Evolutionary conservation across 1,140 invertebrate species (phyloP).

Genomic region (Neoseiulus cucumeris): DNA sequence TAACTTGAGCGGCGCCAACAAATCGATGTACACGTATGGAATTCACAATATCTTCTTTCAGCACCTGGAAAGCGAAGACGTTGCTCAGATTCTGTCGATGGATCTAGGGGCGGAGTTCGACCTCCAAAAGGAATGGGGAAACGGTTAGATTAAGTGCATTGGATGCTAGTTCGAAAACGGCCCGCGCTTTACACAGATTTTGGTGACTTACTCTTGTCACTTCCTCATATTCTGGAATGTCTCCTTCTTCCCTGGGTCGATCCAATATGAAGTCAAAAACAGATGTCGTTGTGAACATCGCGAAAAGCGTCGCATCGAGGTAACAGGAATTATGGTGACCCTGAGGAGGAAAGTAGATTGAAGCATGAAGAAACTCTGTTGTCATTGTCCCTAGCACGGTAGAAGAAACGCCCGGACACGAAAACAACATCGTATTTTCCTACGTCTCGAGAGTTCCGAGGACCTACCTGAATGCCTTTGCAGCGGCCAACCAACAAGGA

Average conservation of each 20-base stretch:
- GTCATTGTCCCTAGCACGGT: neutral
- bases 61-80: conserved; percentile 32
- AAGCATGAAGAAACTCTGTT: neutral
- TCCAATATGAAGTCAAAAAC: conserved; percentile 77
- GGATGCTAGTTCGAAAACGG: no score
- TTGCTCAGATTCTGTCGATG: no score
- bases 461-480: neutral
- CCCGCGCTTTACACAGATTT: no score
- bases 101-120: no score
- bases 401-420: no score
- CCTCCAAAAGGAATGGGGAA: no score
- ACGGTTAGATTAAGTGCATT: no score
- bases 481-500: neutral
- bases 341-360: conserved; percentile 31
- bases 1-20: conserved; percentile 79
- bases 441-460: no score
- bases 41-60: conserved; percentile 89
- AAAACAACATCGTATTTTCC: no score
- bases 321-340: conserved; percentile 97
- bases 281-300: conserved; percentile 87
- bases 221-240: conserved; percentile 62
- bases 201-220: conserved; percentile 40
- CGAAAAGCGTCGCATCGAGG: conserved; percentile 80
- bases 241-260: conserved; percentile 43
- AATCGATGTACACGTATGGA: conserved; percentile 53